Base-by-base conservation (phyloP, 2,888 invertebrate genomes). In the Aphodius sticticus region DNA sequence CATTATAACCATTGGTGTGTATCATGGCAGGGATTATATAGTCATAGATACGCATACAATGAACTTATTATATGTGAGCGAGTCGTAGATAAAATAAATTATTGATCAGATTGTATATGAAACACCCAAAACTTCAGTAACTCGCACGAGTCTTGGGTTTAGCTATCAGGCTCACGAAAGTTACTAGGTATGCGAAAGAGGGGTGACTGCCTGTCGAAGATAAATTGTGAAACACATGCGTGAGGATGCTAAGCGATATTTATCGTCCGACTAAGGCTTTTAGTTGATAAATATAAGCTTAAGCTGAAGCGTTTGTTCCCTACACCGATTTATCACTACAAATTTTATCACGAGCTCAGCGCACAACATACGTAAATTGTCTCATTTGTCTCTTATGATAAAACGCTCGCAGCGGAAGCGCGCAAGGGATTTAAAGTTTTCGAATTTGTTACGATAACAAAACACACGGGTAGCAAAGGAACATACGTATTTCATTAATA, bases 231-330 rank as follows among this genome's bases (percentile, higher is more conserved):
- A 53, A 7, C 53, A 53, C 53, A 53, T 53, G 53, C 53, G 53
- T 53, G 53, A 9, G 53, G 53, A 53, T 53, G 9, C 9, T 53
- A 53, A 53, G 53, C 53, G 53, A 53, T 53, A 53, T 53, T 53
- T 53, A 53, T 53, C 53, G 53, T 53, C 53, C 3, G 1, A 0
- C 2, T 53, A 53, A 53, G 0, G 53, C 53, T 53, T 53, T 53
- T 53, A 53, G 53, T 53, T 53, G 53, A 53, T 53, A 53, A 53
- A 53, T 53, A 53, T 53, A 53, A 53, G 53, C 53, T 53, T 53
- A 53, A 53, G 53, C 53, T 53, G 53, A 53, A 53, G 53, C 53
- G 53, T 12, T 53, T 53, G 53, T 53, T 53, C 53, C 53, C 53
- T 53, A 53, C 9, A 53, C 9, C 53, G 7, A 53, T 53, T 53